phyloP scores from a whole-genome alignment of 2,113 vertebrate species.

The Cryptotis parvus region DNA sequence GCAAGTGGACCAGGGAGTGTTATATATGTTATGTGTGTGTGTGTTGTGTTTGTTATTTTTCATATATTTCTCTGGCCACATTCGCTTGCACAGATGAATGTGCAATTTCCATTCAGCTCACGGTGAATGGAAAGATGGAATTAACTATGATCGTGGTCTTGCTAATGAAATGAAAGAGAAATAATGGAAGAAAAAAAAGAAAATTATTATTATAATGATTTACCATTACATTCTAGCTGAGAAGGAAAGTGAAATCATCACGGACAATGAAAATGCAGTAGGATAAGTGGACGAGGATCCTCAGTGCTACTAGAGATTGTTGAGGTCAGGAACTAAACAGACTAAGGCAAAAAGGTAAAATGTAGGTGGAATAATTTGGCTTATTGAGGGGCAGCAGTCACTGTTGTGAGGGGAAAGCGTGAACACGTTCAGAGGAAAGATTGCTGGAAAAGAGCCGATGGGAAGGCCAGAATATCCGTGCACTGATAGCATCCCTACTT shows the following conservation, averaged over 20 bases:
- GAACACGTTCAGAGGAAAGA: background rate
- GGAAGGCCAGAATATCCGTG: background rate
- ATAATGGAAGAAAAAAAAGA: background rate
- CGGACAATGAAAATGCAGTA: background rate
- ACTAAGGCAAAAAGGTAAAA: background rate
- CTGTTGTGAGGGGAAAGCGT: background rate
- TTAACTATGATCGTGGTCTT: background rate
- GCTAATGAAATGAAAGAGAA: background rate
- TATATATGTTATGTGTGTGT: too few relatives aligned
- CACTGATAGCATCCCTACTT: background rate
- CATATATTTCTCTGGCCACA: background rate
- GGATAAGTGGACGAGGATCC: background rate
- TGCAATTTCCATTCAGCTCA: too few relatives aligned
- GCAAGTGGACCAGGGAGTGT: background rate
- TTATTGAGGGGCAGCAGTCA: background rate
- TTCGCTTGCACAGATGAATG: background rate
- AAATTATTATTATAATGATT: background rate
- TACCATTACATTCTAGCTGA: constrained; percentile 24
- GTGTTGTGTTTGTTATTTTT: background rate
- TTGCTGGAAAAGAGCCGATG: background rate
- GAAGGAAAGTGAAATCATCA: background rate
- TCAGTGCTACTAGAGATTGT: background rate
- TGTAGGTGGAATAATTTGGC: background rate
- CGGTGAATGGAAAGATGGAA: background rate
- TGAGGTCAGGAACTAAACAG: background rate